Evolutionary conservation across 2,797 vertebrate genomes (phyloP).

Genomic region (Siniperca undulata): DNA sequence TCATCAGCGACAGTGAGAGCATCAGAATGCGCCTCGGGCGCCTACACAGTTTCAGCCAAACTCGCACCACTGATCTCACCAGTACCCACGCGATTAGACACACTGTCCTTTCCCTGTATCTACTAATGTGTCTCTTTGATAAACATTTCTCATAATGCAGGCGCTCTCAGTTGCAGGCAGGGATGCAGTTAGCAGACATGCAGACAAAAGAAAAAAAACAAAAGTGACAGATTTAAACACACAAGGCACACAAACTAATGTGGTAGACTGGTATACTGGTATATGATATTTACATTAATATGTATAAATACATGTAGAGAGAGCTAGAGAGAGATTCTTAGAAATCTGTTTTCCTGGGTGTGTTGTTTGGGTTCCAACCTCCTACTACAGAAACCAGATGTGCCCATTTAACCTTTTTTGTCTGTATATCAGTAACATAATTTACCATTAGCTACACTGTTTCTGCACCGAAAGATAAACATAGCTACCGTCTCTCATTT

Average conservation of each 20-base stretch:
- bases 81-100: constrained; percentile 62
- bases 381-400: background rate
- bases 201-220: background rate
- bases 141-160: constrained; percentile 70
- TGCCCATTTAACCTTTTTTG: background rate
- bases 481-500: constrained; percentile 66
- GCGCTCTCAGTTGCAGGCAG: constrained; percentile 16
- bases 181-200: constrained; percentile 4
- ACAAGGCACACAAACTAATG: background rate
- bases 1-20: constrained; percentile 64
- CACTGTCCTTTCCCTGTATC: constrained; percentile 65
- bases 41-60: constrained; percentile 80
- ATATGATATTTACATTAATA: background rate
- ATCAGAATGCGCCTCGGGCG: constrained; percentile 59
- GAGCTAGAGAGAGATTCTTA: constrained; percentile 20
- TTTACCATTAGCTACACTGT: constrained; percentile 4
- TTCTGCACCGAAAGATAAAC: constrained; percentile 58
- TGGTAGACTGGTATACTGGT: background rate
- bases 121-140: constrained; percentile 23
- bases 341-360: constrained; percentile 24
- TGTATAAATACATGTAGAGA: background rate
- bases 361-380: constrained; percentile 23
- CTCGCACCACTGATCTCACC: constrained; percentile 64
- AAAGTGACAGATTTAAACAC: background rate
- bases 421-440: constrained; percentile 11